Evolutionary conservation across 92 coral and sea anemone genomes (phyloP), one percentile per base, ranked within the genome.

Genomic region (Metridium senile): DNA sequence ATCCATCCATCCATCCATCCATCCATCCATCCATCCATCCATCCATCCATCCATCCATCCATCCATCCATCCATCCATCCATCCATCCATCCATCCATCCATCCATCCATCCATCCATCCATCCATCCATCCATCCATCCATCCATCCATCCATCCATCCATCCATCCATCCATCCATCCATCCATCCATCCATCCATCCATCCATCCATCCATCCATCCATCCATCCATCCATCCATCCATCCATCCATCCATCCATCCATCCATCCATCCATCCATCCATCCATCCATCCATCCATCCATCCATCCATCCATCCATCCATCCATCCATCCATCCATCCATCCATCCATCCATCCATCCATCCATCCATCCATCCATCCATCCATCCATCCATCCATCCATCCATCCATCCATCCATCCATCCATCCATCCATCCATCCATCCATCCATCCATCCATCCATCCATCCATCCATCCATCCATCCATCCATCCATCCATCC

Each of bases 181-280:
- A 4, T 13, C 49, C 53, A 16, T 49, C 26, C 26, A 6, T 11
- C 18, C 1, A 29, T 4, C 52, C 8, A 23, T 17, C 1, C 57
- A 45, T 13, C 13, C 49, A 39, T 13, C 13, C 13, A 6, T 39
- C 13, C 13, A 13, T 39, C 13, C 49, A 39, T 34, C 52, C 26
- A 33, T 56, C 65, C 82, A 82, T 82, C 66, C 11, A 54, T 67
- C 11, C 76, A 75, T 6, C 53, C 49, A 4, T 6, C 8, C 49
- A 39, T 4, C 13, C 49, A 4, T 4, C 13, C 49, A 39, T 4
- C 6, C 13, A 39, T 39, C 49, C 13, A 39, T 39, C 13, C 13
- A 39, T 39, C 49, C 49, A 39, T 4, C n/a, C n/a, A n/a, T n/a
- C n/a, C n/a, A n/a, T n/a, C n/a, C n/a, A n/a, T n/a, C n/a, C n/a